Conservation (phyloP, 1,140 invertebrate genomes). For the Drosophila tsacasi region DNA sequence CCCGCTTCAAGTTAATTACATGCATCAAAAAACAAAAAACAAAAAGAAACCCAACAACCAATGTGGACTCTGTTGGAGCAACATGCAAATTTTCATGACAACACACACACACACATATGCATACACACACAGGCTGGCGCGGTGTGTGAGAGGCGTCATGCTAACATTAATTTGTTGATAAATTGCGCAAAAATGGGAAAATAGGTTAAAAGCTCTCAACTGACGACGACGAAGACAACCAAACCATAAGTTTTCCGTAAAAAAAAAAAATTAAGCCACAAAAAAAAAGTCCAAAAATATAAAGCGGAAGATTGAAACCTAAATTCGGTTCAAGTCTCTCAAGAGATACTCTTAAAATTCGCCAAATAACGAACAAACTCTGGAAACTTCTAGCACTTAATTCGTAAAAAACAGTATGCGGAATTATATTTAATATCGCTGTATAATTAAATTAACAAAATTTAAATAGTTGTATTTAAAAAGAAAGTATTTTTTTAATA, state of each 20-base stretch:
- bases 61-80: constrained; percentile 32
- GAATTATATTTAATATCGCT: neutral
- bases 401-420: too few species aligned
- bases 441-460: neutral
- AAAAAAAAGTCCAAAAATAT: constrained; percentile 8
- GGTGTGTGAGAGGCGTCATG: constrained; percentile 45
- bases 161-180: constrained; percentile 80
- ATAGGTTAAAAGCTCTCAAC: constrained; percentile 78
- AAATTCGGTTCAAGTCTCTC: constrained; percentile 2
- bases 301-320: constrained; percentile 8
- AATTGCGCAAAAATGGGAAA: constrained; percentile 75
- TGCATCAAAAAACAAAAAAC: constrained; percentile 55
- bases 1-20: constrained; percentile 77
- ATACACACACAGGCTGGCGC: neutral
- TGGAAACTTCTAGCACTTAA: too few species aligned
- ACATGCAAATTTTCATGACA: constrained; percentile 71
- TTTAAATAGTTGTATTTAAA: neutral
- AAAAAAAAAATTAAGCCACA: constrained; percentile 24
- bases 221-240: constrained; percentile 19
- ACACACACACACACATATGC: constrained; percentile 5
- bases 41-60: constrained; percentile 28
- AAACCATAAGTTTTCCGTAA: constrained; percentile 40
- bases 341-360: constrained; percentile 8
- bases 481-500: too few species aligned
- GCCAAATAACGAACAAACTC: neutral